Evolutionary conservation across 2,888 invertebrate species (phyloP), one percentile per base, ranked within the genome.

Genomic region (Coleophora flavipennella): DNA sequence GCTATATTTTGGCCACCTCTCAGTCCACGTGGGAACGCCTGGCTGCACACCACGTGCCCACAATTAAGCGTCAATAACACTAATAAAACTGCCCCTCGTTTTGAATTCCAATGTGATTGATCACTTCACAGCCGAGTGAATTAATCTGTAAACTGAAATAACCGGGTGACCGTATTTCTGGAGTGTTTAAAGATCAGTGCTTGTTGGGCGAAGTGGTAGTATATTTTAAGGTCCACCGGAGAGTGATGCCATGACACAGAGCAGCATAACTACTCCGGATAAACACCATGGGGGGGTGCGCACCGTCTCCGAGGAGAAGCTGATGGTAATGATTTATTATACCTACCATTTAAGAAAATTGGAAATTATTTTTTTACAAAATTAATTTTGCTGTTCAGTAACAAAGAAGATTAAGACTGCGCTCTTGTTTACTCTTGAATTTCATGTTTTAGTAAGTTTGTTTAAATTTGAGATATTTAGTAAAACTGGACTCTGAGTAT

Each of bases 281-380:
- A 78, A 66, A 56, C 68, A 74, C 49, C 67, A 68, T 47, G 67
- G 67, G 38, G 66, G 68, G 46, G 65, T 64, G 45, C 69, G 74
- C 43, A 70, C 74, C 36, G 67, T 80, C 53, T 77, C 79, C 39
- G 84, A 83, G 49, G 84, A 84, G 54, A 84, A 84, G 52, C 57
- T 84, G 42, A 75, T 84, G 81, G 84, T 84, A 66, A 57, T 33
- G 38, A 38, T 33, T 42, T 28, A 43, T 31, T 40, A 20, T 20
- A 3, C 3, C 20, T 20, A 20, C n/a, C n/a, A n/a, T n/a, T n/a
- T n/a, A n/a, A n/a, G n/a, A n/a, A n/a, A n/a, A n/a, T n/a, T n/a
- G n/a, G n/a, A n/a, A n/a, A n/a, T n/a, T n/a, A n/a, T n/a, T n/a
- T n/a, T n/a, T n/a, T n/a, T n/a, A n/a, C n/a, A n/a, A n/a, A n/a